Evolutionary conservation across 2,888 invertebrate genomes (phyloP).

Genomic region (Aethes cnicana): DNA sequence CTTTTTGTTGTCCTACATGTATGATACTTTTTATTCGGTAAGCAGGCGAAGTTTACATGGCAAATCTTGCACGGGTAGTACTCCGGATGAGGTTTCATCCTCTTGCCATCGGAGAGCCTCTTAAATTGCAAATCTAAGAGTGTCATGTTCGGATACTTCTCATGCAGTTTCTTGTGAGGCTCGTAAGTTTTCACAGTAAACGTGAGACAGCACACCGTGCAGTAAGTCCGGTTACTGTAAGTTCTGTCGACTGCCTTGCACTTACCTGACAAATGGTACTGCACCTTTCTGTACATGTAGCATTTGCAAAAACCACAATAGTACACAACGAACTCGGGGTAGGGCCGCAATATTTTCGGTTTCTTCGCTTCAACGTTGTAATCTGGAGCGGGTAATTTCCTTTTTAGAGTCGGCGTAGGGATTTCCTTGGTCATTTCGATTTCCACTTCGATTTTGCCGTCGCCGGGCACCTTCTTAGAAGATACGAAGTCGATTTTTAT

Average conservation of each 20-base stretch:
- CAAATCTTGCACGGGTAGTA: slow-evolving; percentile 45
- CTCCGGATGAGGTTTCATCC: slow-evolving; percentile 38
- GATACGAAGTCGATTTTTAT: slow-evolving; percentile 20
- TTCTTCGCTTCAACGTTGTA: background rate
- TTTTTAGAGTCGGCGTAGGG: background rate
- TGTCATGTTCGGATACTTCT: slow-evolving; percentile 27
- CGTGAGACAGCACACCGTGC: slow-evolving; percentile 47
- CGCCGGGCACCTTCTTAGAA: background rate
- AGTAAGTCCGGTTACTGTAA: slow-evolving; percentile 20
- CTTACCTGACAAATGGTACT: slow-evolving; percentile 6
- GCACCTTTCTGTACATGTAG: slow-evolving; percentile 15
- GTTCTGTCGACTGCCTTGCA: background rate
- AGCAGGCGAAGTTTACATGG: slow-evolving; percentile 40
- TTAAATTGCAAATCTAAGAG: slow-evolving; percentile 43
- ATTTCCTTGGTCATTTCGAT: slow-evolving; percentile 33
- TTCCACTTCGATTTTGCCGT: background rate
- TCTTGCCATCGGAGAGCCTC: slow-evolving; percentile 32
- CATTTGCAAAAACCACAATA: slow-evolving; percentile 39
- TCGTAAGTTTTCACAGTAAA: slow-evolving; percentile 24
- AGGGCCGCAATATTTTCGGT: background rate
- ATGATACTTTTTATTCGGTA: slow-evolving; percentile 22
- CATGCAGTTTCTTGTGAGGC: slow-evolving; percentile 35
- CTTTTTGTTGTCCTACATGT: slow-evolving; percentile 37
- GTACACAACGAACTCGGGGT: slow-evolving; percentile 5
- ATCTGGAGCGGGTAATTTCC: slow-evolving; percentile 24